Conservation (phyloP, 1,140 invertebrate species). For the Bombus confusus region DNA sequence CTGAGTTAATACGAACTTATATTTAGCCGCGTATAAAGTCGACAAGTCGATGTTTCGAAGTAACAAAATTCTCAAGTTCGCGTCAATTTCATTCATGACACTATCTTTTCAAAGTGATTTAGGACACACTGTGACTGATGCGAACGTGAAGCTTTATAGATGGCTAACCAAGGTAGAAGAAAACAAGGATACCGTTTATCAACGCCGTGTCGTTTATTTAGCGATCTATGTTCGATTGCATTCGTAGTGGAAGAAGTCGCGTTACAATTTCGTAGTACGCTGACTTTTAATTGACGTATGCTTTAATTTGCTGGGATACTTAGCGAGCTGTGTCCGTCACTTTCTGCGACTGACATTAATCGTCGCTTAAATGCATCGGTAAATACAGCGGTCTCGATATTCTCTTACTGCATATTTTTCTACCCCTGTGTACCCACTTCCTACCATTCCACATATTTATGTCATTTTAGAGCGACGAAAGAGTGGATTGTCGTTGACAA, state of each 20-base stretch:
- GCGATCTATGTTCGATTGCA: neutral
- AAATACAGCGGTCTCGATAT: neutral
- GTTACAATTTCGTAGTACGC: conserved; percentile 4
- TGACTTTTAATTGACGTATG: conserved; percentile 40
- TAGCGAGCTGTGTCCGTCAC: conserved; percentile 12
- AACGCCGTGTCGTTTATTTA: conserved; percentile 36
- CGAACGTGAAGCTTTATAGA: neutral
- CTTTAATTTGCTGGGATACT: conserved; percentile 25
- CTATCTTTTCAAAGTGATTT: no score
- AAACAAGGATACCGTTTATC: conserved; percentile 34
- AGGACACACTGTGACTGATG: neutral
- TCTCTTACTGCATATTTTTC: neutral
- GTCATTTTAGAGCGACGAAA: neutral
- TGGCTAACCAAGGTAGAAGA: neutral
- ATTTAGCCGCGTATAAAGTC: no score
- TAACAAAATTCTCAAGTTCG: no score
- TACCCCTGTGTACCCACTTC: neutral
- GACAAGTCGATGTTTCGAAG: no score
- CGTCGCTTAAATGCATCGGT: conserved; percentile 8
- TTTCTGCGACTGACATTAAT: conserved; percentile 19
- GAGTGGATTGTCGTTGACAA: no score
- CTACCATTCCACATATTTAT: neutral
- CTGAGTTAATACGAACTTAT: no score
- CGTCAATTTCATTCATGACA: no score
- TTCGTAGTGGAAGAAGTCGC: conserved; percentile 7